These are phyloP conservation scores for Miltochrista miniata DNA, from an alignment of 2,888 invertebrate genomes.

Conservation along the genomic window DNA sequence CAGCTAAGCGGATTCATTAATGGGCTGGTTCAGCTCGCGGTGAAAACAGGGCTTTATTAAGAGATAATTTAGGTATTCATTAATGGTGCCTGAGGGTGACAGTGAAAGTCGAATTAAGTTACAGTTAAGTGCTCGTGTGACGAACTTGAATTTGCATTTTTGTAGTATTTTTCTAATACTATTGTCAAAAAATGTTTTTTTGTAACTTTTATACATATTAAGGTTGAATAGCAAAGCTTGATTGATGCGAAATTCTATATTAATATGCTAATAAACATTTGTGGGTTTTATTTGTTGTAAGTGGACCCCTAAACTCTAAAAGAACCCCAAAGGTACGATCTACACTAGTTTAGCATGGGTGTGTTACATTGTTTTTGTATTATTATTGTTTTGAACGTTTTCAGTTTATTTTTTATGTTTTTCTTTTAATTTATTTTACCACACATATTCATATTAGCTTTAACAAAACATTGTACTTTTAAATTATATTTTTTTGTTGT, in stretches of 20 bases:
- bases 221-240: slow-evolving; percentile 56
- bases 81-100: too few species aligned
- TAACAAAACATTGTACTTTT: not conserved
- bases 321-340: slow-evolving; percentile 53
- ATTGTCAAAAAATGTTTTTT: slow-evolving; percentile 17
- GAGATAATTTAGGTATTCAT: too few species aligned
- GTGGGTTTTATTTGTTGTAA: slow-evolving; percentile 45
- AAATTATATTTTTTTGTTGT: not conserved
- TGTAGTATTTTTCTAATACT: slow-evolving; percentile 22
- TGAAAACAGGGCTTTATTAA: too few species aligned
- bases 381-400: slow-evolving; percentile 11
- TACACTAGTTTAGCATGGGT: slow-evolving; percentile 56
- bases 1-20: too few species aligned
- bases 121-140: too few species aligned
- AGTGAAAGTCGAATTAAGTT: too few species aligned
- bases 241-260: slow-evolving; percentile 62
- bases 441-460: slow-evolving; percentile 72
- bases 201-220: slow-evolving; percentile 34
- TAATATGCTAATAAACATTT: slow-evolving; percentile 68
- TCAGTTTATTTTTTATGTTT: slow-evolving; percentile 26
- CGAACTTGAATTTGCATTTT: slow-evolving; percentile 24
- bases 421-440: slow-evolving; percentile 41
- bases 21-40: too few species aligned
- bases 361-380: slow-evolving; percentile 43
- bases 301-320: slow-evolving; percentile 30